Evolutionary conservation across 2,113 vertebrate genomes (phyloP).

Genomic region (Platycercus adscitus): DNA sequence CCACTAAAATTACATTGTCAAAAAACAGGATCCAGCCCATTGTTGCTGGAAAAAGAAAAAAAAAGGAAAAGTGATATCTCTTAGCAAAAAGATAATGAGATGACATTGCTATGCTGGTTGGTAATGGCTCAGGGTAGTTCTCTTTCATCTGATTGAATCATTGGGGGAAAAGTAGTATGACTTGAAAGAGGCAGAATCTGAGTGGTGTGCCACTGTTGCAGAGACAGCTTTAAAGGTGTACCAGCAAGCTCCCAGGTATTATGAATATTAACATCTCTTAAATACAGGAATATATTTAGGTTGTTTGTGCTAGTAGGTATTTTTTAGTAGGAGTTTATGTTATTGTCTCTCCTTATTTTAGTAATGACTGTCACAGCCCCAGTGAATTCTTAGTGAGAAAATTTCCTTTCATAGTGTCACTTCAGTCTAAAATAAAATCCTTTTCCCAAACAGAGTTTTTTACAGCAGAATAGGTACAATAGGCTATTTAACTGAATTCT

Average conservation of each 20-base stretch:
- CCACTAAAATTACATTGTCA: not conserved
- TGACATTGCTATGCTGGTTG: not conserved
- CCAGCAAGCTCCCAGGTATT: slow-evolving; percentile 39
- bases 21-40: not conserved
- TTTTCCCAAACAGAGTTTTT: not conserved
- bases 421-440: slow-evolving; percentile 14
- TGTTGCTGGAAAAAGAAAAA: not conserved
- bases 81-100: not conserved
- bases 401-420: not conserved
- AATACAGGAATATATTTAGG: slow-evolving; percentile 49
- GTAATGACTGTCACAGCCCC: not conserved
- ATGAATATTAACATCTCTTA: slow-evolving; percentile 40
- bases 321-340: slow-evolving; percentile 2
- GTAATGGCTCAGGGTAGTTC: not conserved
- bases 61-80: not conserved
- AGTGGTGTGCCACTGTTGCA: not conserved
- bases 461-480: not conserved
- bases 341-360: not conserved
- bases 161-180: not conserved
- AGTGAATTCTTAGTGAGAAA: not conserved
- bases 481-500: slow-evolving; percentile 17
- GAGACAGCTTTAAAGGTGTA: not conserved
- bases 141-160: not conserved
- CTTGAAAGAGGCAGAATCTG: not conserved
- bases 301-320: slow-evolving; percentile 4